phyloP scores from a whole-genome alignment of 2,113 vertebrate genomes.

The Anarrhichthys ocellatus region DNA sequence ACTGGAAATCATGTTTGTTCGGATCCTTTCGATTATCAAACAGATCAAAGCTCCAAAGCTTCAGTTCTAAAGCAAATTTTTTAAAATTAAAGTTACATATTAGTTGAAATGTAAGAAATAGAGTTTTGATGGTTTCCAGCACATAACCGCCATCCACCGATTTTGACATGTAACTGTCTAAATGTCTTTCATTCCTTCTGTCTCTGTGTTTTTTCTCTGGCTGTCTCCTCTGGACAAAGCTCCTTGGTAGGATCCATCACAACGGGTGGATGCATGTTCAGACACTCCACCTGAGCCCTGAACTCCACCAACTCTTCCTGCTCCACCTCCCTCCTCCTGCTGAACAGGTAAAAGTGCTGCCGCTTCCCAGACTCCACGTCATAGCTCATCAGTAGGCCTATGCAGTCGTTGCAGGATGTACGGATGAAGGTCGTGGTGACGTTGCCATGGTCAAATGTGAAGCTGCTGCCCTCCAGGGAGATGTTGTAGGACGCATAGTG shows the following conservation, averaged over 20 bases:
- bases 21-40: neutral
- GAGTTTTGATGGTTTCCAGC: neutral
- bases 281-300: conserved; percentile 47
- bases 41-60: neutral
- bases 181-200: conserved; percentile 4
- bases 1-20: neutral
- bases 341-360: conserved; percentile 46
- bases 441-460: conserved; percentile 42
- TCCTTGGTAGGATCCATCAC: conserved; percentile 62
- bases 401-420: conserved; percentile 48
- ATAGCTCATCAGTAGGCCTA: conserved; percentile 34
- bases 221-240: conserved; percentile 46
- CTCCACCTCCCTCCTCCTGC: conserved; percentile 55
- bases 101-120: neutral
- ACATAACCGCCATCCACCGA: neutral
- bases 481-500: conserved; percentile 21
- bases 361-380: neutral
- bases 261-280: conserved; percentile 47
- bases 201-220: neutral
- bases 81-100: too few species aligned
- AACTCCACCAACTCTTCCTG: conserved; percentile 55
- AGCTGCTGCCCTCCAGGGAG: conserved; percentile 51
- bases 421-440: conserved; percentile 1
- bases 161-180: too few species aligned
- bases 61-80: neutral